phyloP scores from a whole-genome alignment of 2,113 vertebrate species.

The Etheostoma cragini region DNA sequence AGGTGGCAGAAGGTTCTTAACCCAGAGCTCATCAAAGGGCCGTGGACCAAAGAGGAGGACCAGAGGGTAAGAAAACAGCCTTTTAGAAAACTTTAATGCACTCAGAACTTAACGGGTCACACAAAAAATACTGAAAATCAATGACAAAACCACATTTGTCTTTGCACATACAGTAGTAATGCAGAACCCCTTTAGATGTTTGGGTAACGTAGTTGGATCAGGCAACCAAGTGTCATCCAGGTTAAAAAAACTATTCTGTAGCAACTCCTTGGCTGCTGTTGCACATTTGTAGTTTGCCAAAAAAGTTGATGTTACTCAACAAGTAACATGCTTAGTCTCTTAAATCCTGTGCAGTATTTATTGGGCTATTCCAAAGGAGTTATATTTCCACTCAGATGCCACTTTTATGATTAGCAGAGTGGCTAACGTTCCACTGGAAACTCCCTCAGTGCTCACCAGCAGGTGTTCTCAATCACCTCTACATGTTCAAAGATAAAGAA shows the following conservation, averaged over 20 bases:
- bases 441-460: slow-evolving; percentile 72
- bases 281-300: slow-evolving; percentile 55
- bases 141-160: background rate
- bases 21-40: slow-evolving; percentile 98
- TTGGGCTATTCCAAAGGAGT: slow-evolving; percentile 47
- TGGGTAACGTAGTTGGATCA: slow-evolving; percentile 1
- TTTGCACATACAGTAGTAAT: background rate
- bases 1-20: slow-evolving; percentile 99
- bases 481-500: slow-evolving; percentile 49
- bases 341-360: slow-evolving; percentile 31
- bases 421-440: slow-evolving; percentile 80
- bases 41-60: slow-evolving; percentile 99
- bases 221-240: slow-evolving; percentile 18
- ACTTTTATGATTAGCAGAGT: slow-evolving; percentile 77
- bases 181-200: background rate
- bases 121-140: background rate
- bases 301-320: slow-evolving; percentile 55
- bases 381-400: slow-evolving; percentile 72
- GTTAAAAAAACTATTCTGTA: slow-evolving; percentile 48
- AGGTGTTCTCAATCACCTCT: slow-evolving; percentile 70
- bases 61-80: slow-evolving; percentile 89
- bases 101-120: background rate
- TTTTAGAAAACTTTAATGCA: background rate
- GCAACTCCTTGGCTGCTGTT: slow-evolving; percentile 56
- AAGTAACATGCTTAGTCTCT: slow-evolving; percentile 4